phyloP scores from a whole-genome alignment of 2,797 vertebrate species.

The Lithobates sylvaticus region DNA sequence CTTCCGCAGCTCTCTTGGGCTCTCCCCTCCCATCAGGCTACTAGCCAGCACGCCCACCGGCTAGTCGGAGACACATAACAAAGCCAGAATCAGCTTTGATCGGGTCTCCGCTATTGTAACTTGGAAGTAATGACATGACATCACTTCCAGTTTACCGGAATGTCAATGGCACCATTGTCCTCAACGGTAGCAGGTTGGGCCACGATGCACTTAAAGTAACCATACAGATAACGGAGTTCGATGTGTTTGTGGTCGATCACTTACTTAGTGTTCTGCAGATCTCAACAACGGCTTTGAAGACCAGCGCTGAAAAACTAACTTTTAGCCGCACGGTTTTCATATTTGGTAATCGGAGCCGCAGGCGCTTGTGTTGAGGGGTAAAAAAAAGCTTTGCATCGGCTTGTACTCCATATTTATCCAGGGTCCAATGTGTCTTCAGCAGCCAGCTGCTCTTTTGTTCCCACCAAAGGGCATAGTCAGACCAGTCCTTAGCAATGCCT shows the following conservation, averaged over 20 bases:
- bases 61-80: no score
- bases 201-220: no score
- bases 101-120: no score
- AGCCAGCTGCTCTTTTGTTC: conserved; percentile 94
- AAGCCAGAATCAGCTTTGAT: no score
- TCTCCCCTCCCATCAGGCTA: no score
- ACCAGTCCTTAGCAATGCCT: conserved; percentile 93
- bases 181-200: no score
- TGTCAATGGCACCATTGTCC: no score
- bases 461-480: conserved; percentile 98
- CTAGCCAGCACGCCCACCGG: no score
- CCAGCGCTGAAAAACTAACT: conserved; percentile 90
- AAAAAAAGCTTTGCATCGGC: conserved; percentile 92
- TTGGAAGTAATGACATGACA: no score
- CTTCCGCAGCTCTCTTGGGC: no score
- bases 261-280: conserved; percentile 93
- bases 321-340: conserved; percentile 88
- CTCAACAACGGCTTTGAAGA: conserved; percentile 90
- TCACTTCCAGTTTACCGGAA: no score
- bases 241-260: conserved; percentile 65
- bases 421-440: conserved; percentile 95
- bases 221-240: no score
- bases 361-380: conserved; percentile 91
- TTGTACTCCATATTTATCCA: conserved; percentile 95
- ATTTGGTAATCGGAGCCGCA: conserved; percentile 91